Evolutionary conservation across 2,888 invertebrate genomes (phyloP).

Genomic region (Isotomurus palustris): DNA sequence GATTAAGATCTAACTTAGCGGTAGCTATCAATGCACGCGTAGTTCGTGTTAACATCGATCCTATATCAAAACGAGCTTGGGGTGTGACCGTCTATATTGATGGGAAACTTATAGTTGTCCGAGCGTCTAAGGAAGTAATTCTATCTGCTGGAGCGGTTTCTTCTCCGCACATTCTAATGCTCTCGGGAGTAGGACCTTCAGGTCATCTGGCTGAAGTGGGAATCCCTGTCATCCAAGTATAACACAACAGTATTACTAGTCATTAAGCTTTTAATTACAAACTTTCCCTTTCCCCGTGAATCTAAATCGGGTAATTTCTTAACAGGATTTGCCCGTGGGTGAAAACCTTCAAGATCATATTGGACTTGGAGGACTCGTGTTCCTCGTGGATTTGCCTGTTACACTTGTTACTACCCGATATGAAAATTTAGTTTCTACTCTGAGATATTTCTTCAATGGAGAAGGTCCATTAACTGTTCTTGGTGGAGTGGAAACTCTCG

Average conservation of each 20-base stretch:
- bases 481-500: conserved; percentile 85
- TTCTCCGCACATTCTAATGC: conserved; percentile 18
- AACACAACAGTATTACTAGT: not conserved
- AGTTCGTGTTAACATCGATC: conserved; percentile 64
- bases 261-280: no score
- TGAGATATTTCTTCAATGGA: conserved; percentile 78
- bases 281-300: no score
- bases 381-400: conserved; percentile 70
- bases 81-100: conserved; percentile 77
- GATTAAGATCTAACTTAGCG: conserved; percentile 75
- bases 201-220: conserved; percentile 38
- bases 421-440: conserved; percentile 70
- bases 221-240: conserved; percentile 50
- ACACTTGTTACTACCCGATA: conserved; percentile 74
- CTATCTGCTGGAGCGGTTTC: conserved; percentile 51
- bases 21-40: conserved; percentile 77
- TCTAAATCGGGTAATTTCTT: conserved; percentile 53
- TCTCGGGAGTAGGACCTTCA: conserved; percentile 16
- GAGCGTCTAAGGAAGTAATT: conserved; percentile 80
- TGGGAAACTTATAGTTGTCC: conserved; percentile 65
- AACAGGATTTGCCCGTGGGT: conserved; percentile 77
- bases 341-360: conserved; percentile 85
- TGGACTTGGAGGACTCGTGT: conserved; percentile 77
- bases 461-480: conserved; percentile 75
- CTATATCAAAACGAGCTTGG: conserved; percentile 66